Evolutionary conservation across 2,888 invertebrate genomes (phyloP).

Genomic region (Labia minor): DNA sequence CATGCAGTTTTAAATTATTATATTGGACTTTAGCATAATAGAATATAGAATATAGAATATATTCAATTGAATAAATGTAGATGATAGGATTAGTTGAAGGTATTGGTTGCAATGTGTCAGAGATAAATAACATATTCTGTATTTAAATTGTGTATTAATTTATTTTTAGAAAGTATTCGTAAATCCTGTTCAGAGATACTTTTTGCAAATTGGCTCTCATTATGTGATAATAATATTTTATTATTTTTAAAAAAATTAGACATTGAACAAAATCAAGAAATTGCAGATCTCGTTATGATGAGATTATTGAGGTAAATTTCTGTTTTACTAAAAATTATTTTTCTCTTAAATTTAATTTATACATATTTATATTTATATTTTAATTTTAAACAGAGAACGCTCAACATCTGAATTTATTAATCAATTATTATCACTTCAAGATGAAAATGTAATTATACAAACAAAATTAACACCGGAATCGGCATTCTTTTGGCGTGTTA

Average conservation of each 20-base stretch:
- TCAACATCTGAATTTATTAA: conserved; percentile 36
- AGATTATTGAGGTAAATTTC: conserved; percentile 45
- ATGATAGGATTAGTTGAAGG: too few relatives aligned
- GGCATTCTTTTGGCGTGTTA: conserved; percentile 51
- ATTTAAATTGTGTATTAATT: too few relatives aligned
- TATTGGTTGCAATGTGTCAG: too few relatives aligned
- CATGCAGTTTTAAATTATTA: too few relatives aligned
- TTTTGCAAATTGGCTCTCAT: conserved; percentile 64
- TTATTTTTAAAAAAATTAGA: conserved; percentile 63
- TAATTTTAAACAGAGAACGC: conserved; percentile 32
- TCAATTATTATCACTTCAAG: conserved; percentile 37
- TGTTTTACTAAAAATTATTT: too few relatives aligned
- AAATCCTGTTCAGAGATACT: conserved; percentile 41
- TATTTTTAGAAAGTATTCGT: conserved; percentile 33
- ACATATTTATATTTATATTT: conserved; percentile 13
- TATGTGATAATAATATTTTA: conserved; percentile 58
- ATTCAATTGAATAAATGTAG: too few relatives aligned
- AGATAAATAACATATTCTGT: too few relatives aligned
- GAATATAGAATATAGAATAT: too few relatives aligned
- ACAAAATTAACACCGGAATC: conserved; percentile 44
- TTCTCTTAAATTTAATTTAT: conserved; percentile 21
- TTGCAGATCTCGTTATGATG: conserved; percentile 43
- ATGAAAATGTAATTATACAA: conserved; percentile 41
- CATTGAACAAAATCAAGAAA: conserved; percentile 50
- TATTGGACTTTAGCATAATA: too few relatives aligned